phyloP scores from a whole-genome alignment of 1,140 invertebrate genomes.

The Mizuhopecten yessoensis region DNA sequence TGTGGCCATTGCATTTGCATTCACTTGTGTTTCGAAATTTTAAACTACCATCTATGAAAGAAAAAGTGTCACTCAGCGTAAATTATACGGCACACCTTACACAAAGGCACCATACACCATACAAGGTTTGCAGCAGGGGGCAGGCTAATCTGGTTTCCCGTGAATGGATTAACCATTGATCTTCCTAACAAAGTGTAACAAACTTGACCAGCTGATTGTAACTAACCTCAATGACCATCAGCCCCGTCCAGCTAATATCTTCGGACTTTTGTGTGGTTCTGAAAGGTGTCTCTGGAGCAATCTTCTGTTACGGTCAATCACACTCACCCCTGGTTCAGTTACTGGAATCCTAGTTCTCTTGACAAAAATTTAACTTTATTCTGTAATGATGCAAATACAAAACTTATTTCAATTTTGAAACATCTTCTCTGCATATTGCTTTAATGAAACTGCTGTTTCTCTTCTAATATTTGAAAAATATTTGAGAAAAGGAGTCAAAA shows the following conservation, averaged over 20 bases:
- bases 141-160: background rate
- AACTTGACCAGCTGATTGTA: conserved; percentile 3
- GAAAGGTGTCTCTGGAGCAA: background rate
- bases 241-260: background rate
- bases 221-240: background rate
- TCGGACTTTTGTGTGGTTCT: background rate
- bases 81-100: background rate
- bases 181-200: conserved; percentile 18
- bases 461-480: background rate
- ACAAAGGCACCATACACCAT: background rate
- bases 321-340: background rate
- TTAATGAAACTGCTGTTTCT: background rate
- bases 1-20: background rate
- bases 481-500: background rate
- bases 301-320: background rate
- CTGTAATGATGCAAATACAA: no score
- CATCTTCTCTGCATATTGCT: no score
- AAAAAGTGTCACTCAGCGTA: background rate
- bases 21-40: background rate
- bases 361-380: background rate
- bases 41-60: no score
- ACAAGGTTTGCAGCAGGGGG: background rate
- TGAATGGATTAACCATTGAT: conserved; percentile 2
- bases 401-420: no score
- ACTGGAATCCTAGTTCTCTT: background rate